A percentile compares a stretch with the other conserved stretches of the same genome.
Conservation (phyloP, 2,888 invertebrate species). For the Sinopyrophorus schimmeli region DNA sequence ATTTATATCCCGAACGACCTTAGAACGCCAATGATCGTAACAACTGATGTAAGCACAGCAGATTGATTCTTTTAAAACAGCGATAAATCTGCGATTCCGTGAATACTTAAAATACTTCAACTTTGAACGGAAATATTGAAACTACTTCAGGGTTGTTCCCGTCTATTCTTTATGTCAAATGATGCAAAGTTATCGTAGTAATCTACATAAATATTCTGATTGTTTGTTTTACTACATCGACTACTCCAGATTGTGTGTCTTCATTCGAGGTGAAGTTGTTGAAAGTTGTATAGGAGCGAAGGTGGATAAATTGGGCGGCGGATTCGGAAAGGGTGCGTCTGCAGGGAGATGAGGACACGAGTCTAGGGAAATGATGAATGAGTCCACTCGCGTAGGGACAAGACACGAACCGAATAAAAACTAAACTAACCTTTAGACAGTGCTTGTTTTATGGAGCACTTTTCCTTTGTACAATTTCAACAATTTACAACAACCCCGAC, state of each 20-base stretch:
- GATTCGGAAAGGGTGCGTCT: conserved; percentile 11
- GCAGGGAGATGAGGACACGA: conserved; percentile 22
- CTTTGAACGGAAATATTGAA: conserved; percentile 33
- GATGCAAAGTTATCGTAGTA: conserved; percentile 45
- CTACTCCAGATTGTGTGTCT: conserved; percentile 44
- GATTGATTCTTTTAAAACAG: conserved; percentile 39
- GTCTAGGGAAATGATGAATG: conserved; percentile 41
- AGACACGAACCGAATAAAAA: conserved; percentile 41
- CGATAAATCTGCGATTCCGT: conserved; percentile 38
- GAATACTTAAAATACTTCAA: conserved; percentile 33
- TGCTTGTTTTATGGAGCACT: conserved; percentile 40
- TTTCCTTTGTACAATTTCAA: conserved; percentile 37
- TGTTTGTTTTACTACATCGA: conserved; percentile 44
- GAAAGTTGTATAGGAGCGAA: conserved; percentile 38
- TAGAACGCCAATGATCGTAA: conserved; percentile 16
- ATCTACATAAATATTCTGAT: conserved; percentile 49
- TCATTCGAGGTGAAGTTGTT: conserved; percentile 42
- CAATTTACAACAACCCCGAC: conserved; percentile 36
- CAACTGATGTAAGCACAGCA: conserved; percentile 28
- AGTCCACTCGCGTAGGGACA: conserved; percentile 39
- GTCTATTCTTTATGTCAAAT: conserved; percentile 39
- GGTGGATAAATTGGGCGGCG: conserved; percentile 18
- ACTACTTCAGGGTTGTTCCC: conserved; percentile 37
- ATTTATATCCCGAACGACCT: conserved; percentile 15
- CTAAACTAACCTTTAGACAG: conserved; percentile 40